Conservation (phyloP, 2,113 vertebrate genomes). For the Tapirus terrestris region DNA sequence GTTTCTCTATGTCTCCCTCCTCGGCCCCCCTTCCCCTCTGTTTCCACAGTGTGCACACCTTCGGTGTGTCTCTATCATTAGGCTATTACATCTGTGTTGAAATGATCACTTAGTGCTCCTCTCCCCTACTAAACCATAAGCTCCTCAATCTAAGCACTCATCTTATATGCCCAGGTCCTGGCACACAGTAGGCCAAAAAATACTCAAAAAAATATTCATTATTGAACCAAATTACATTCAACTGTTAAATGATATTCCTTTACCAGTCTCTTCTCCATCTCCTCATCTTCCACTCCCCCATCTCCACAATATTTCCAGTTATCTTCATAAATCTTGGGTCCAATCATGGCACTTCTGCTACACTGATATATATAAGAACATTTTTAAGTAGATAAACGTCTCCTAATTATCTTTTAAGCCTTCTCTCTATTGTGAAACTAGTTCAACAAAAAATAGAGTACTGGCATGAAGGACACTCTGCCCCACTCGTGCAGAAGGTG, state of each 20-base stretch:
- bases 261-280: not conserved
- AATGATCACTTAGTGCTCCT: not conserved
- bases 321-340: not conserved
- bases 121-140: not conserved
- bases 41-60: not conserved
- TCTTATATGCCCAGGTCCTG: not conserved
- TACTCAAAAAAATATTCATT: not conserved
- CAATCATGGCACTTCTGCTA: not conserved
- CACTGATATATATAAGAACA: not conserved
- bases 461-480: not conserved
- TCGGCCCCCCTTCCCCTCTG: not conserved
- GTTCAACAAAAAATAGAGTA: not conserved
- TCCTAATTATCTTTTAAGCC: not conserved
- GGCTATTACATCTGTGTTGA: not conserved
- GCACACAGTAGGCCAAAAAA: not conserved
- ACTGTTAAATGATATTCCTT: not conserved
- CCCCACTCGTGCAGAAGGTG: not conserved
- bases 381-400: not conserved
- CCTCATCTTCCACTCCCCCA: not conserved
- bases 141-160: not conserved
- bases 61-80: not conserved
- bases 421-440: not conserved
- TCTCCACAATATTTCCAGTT: not conserved
- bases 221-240: conserved; percentile 1
- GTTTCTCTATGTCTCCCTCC: not conserved